Conservation (phyloP, 2,797 vertebrate species). For the Euthynnus affinis region DNA sequence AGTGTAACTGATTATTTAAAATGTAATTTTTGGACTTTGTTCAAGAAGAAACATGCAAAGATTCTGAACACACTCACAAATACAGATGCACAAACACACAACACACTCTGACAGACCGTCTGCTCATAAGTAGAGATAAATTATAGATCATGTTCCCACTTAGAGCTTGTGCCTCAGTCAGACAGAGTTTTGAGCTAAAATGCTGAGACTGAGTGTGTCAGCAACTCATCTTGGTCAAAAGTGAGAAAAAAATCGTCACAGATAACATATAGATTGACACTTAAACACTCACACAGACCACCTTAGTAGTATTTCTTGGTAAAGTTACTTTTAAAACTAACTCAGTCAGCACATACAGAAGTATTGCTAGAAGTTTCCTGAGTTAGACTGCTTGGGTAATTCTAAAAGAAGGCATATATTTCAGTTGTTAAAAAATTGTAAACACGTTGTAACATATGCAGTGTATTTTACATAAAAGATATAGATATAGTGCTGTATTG, state of each 20-base stretch:
- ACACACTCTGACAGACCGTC: conserved; percentile 57
- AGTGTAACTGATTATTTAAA: conserved; percentile 36
- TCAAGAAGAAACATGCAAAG: conserved; percentile 13
- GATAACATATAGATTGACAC: conserved; percentile 37
- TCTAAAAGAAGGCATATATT: neutral
- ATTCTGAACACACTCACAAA: conserved; percentile 1
- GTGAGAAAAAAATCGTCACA: conserved; percentile 22
- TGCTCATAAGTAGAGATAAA: conserved; percentile 74
- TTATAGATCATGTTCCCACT: conserved; percentile 78
- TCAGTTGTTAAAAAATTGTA: neutral
- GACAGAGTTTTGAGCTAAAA: conserved; percentile 67
- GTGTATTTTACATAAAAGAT: neutral
- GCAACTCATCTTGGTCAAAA: conserved; percentile 51
- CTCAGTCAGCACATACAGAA: conserved; percentile 11
- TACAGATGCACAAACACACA: conserved; percentile 56
- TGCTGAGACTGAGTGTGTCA: conserved; percentile 64
- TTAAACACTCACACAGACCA: conserved; percentile 26
- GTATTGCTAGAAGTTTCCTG: neutral
- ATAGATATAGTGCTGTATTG: neutral
- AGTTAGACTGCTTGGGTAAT: neutral
- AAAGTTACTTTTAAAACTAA: conserved; percentile 34
- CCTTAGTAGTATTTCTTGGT: conserved; percentile 8
- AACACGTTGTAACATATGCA: neutral
- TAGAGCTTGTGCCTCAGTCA: conserved; percentile 60
- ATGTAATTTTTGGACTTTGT: conserved; percentile 32